Evolutionary conservation across 2,113 vertebrate species (phyloP).

Genomic region (Regulus satrapa): DNA sequence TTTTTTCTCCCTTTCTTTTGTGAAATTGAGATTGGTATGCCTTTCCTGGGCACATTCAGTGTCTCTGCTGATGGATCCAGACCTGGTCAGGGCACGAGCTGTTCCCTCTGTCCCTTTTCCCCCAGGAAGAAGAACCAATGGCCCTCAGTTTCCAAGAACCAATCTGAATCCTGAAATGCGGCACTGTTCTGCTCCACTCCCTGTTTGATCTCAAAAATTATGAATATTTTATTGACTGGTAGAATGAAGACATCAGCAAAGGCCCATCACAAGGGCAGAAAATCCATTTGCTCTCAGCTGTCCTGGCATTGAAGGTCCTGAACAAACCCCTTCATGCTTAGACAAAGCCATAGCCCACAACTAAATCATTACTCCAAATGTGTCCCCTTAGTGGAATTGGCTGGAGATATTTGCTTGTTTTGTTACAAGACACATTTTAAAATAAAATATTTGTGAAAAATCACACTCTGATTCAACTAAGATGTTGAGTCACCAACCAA

Average conservation of each 20-base stretch:
- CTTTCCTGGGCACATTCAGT: rapidly evolving
- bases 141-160: no score
- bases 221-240: not conserved
- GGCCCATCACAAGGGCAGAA: not conserved
- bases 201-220: not conserved
- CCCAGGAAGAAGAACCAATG: no score
- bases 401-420: not conserved
- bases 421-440: not conserved
- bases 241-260: not conserved
- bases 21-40: not conserved
- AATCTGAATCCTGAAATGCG: not conserved
- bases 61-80: not conserved
- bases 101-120: not conserved
- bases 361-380: not conserved
- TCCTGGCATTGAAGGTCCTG: not conserved
- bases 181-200: not conserved
- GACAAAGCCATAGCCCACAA: not conserved
- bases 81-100: not conserved
- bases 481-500: not conserved
- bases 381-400: not conserved
- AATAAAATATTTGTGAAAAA: not conserved
- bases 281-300: not conserved
- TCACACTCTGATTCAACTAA: not conserved
- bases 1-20: not conserved
- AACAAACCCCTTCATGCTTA: not conserved